Conservation (phyloP, 2,113 vertebrate species). For the Callorhinus ursinus region DNA sequence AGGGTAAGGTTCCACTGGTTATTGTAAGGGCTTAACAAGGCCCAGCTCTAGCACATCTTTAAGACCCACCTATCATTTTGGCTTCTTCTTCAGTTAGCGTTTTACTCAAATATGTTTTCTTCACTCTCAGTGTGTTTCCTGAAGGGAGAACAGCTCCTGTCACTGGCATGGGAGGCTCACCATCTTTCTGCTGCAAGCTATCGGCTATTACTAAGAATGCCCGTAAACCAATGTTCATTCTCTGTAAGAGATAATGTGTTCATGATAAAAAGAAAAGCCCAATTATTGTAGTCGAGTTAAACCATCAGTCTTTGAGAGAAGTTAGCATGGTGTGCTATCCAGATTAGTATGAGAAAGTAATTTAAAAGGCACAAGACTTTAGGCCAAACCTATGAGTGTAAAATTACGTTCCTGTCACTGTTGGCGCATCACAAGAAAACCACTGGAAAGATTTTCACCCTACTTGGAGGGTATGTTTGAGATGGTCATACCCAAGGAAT, state of each 20-base stretch:
- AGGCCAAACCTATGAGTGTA: neutral
- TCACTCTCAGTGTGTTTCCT: conserved; percentile 98
- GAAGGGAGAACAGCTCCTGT: conserved; percentile 97
- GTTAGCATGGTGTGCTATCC: neutral
- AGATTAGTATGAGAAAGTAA: neutral
- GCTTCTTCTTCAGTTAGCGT: conserved; percentile 99
- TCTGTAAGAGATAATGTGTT: conserved; percentile 85
- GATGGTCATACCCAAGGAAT: neutral
- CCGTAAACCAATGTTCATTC: conserved; percentile 98
- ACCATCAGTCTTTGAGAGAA: neutral
- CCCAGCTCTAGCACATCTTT: neutral
- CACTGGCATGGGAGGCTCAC: conserved; percentile 99
- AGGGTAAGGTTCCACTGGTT: neutral
- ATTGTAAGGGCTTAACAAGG: neutral
- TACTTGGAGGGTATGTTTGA: neutral
- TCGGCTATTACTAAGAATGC: conserved; percentile 99
- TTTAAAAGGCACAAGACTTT: neutral
- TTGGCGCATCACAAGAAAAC: neutral
- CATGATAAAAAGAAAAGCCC: conserved; percentile 40
- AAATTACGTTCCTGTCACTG: neutral
- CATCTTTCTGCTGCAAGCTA: conserved; percentile 98
- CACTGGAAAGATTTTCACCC: neutral
- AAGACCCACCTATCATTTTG: conserved; percentile 95
- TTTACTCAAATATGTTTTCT: conserved; percentile 99
- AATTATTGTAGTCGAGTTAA: neutral